Percentiles rank a stretch among this genome's conserved stretches.
Conservation (phyloP, 2,797 vertebrate species). For the Poecile montanus region DNA sequence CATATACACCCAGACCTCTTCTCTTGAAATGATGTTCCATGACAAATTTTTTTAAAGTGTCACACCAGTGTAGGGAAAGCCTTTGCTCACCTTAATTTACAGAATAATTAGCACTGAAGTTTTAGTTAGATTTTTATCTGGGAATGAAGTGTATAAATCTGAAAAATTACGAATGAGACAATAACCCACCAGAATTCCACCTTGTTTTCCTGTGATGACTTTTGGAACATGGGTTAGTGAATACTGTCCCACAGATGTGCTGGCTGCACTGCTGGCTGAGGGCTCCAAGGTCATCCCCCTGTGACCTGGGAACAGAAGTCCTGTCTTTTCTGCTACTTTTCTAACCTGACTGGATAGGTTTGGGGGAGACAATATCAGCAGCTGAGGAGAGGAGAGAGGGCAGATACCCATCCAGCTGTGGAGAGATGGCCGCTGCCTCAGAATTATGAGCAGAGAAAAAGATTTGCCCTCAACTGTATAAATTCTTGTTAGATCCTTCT, state of each 20-base stretch:
- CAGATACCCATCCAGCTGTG: background rate
- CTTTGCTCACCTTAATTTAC: background rate
- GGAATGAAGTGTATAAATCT: background rate
- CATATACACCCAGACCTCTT: background rate
- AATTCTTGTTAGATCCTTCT: background rate
- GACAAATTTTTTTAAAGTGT: rapidly evolving
- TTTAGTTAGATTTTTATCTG: background rate
- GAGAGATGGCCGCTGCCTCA: background rate
- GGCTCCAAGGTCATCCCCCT: rapidly evolving
- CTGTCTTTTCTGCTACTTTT: background rate
- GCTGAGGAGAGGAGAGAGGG: background rate
- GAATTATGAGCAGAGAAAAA: background rate
- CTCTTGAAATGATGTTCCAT: background rate
- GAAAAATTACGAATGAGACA: background rate
- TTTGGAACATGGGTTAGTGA: background rate
- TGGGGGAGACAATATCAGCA: background rate
- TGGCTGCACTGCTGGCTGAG: background rate
- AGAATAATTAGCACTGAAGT: background rate
- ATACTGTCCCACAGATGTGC: background rate
- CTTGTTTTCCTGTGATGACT: background rate
- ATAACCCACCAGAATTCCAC: background rate
- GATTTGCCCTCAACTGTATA: background rate
- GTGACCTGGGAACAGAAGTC: background rate
- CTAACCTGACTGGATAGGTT: background rate
- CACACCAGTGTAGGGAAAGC: background rate